Evolutionary conservation across 1,140 invertebrate species (phyloP).

Genomic region (Aphaenogaster rudis): DNA sequence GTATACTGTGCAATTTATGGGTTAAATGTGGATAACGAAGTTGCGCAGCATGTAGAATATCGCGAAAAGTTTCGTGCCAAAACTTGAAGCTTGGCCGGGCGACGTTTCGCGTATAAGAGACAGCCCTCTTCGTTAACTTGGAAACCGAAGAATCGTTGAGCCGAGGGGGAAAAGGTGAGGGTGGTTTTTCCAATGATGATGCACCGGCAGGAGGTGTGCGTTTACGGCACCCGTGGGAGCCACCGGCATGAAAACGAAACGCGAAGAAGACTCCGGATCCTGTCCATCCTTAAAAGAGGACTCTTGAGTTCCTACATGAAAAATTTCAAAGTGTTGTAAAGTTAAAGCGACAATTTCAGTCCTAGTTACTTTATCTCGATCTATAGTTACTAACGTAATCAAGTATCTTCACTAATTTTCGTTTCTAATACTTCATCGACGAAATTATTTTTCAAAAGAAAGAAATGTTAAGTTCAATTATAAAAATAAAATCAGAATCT

Average conservation of each 20-base stretch:
- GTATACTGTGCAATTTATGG: slow-evolving; percentile 43
- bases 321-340: background rate
- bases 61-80: slow-evolving; percentile 47
- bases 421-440: background rate
- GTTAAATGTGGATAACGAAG: slow-evolving; percentile 58
- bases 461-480: background rate
- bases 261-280: slow-evolving; percentile 40
- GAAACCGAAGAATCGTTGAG: slow-evolving; percentile 64
- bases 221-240: slow-evolving; percentile 68
- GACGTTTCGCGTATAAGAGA: slow-evolving; percentile 22
- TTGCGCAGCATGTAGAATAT: slow-evolving; percentile 26
- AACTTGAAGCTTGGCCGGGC: slow-evolving; percentile 8
- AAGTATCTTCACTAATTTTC: background rate
- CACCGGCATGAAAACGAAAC: slow-evolving; percentile 73
- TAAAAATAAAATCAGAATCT: background rate
- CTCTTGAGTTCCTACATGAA: slow-evolving; percentile 3
- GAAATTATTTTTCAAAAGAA: background rate
- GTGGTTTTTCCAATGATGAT: slow-evolving; percentile 72
- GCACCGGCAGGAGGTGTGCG: slow-evolving; percentile 63
- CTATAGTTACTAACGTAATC: background rate
- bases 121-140: slow-evolving; percentile 63
- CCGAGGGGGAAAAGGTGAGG: slow-evolving; percentile 24
- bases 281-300: slow-evolving; percentile 52
- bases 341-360: background rate
- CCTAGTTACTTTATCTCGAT: background rate